These are phyloP conservation scores for Tetraneura akinire DNA, from an alignment of 1,140 invertebrate species.

Conservation along the genomic window DNA sequence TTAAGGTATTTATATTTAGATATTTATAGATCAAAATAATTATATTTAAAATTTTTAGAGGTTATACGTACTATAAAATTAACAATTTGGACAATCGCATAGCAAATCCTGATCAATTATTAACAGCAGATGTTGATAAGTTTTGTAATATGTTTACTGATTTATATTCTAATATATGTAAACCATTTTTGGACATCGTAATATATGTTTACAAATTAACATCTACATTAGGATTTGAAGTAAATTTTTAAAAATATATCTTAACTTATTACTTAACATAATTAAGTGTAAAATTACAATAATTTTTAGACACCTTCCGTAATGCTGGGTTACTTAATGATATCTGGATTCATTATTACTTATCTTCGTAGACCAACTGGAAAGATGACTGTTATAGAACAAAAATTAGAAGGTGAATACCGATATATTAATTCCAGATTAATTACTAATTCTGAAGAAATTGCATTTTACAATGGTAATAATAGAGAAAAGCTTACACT, in stretches of 20 bases:
- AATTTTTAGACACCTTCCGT: constrained; percentile 73
- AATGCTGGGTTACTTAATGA: constrained; percentile 82
- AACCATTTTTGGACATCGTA: constrained; percentile 91
- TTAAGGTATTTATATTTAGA: constrained; percentile 74
- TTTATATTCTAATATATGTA: constrained; percentile 96
- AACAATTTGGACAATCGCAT: constrained; percentile 92
- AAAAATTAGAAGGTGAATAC: constrained; percentile 96
- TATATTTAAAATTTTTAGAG: constrained; percentile 65
- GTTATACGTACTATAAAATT: constrained; percentile 97
- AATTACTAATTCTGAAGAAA: constrained; percentile 97
- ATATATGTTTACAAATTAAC: constrained; percentile 92
- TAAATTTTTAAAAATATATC: constrained; percentile 23
- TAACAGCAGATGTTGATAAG: constrained; percentile 96
- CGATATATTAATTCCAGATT: constrained; percentile 94
- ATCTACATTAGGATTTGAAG: constrained; percentile 70
- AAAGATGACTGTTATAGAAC: constrained; percentile 87
- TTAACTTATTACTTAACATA: constrained; percentile 11
- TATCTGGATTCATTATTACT: constrained; percentile 81
- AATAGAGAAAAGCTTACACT: constrained; percentile 83
- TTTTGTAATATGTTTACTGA: constrained; percentile 95
- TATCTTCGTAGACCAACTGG: constrained; percentile 82
- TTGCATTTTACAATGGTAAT: constrained; percentile 81
- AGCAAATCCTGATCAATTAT: constrained; percentile 88
- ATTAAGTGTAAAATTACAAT: constrained; percentile 49
- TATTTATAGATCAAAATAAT: neutral